Evolutionary conservation across 2,888 invertebrate species (phyloP).

Genomic region (Cryptocephalus primarius): DNA sequence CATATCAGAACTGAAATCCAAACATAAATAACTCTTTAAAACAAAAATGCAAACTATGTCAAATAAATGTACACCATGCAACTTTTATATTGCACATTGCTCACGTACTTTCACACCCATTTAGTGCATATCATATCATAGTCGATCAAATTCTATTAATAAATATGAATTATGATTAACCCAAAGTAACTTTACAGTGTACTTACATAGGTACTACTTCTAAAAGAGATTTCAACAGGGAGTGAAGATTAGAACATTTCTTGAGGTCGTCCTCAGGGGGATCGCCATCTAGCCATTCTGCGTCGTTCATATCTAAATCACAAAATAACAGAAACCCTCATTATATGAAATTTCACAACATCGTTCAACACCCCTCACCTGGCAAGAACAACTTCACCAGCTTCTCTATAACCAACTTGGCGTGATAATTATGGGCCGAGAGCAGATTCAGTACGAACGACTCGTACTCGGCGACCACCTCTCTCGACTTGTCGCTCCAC

Average conservation of each 20-base stretch:
- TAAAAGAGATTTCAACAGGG: conserved; percentile 34
- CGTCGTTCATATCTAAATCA: conserved; percentile 35
- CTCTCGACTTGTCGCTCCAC: conserved; percentile 44
- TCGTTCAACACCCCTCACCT: conserved; percentile 29
- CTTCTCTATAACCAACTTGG: conserved; percentile 48
- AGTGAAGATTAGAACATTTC: conserved; percentile 55
- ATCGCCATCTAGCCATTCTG: conserved; percentile 48
- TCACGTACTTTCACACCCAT: too few relatives aligned
- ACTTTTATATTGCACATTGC: too few relatives aligned
- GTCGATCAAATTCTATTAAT: not conserved
- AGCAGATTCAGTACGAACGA: conserved; percentile 56
- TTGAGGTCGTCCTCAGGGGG: conserved; percentile 44
- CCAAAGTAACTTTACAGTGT: not conserved
- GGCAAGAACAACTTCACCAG: conserved; percentile 51
- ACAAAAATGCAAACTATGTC: too few relatives aligned
- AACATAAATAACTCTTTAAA: too few relatives aligned
- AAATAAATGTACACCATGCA: too few relatives aligned
- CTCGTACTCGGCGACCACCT: conserved; percentile 47
- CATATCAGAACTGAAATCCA: too few relatives aligned
- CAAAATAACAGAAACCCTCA: conserved; percentile 8
- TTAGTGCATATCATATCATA: not conserved
- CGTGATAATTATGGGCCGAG: conserved; percentile 56
- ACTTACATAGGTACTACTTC: conserved; percentile 49
- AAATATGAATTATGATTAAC: not conserved
- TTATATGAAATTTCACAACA: not conserved